Base-by-base conservation (phyloP, 2,797 vertebrate species). In the Sebastes minor region DNA sequence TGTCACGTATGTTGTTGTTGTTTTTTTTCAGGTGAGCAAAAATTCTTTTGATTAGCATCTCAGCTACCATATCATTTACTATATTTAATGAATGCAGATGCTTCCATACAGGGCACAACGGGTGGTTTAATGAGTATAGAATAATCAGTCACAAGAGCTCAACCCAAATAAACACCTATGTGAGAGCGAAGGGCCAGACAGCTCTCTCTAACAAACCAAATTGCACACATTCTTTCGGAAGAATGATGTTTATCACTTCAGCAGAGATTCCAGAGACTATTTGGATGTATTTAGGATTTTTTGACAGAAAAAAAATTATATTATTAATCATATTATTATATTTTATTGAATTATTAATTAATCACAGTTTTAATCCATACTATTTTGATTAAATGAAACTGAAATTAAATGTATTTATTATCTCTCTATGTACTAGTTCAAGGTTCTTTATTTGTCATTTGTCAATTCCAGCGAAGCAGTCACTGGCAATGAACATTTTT, bases 61-160 rank as follows among this genome's bases (percentile, higher is more conserved):
- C 22, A 12, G 61, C 69, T 49, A 62, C 62, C 56, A 53, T 25
- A 14, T 63, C 4, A 65, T 70, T 62, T 57, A 57, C 27, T 23
- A 2, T 53, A 20, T 76, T 71, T 73, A 81, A 70, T 79, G 63
- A 84, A 82, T 22, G 74, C 72, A 73, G 70, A 84, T 59, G 35
- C 49, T 30, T 75, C 55, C 8, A 22, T 38, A n/a, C 10, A 65
- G 42, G 52, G 23, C 64, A 55, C 14, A 16, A 5, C 10, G 76
- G 52, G 20, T 76, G 52, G 66, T 81, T 84, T 86, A 63, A 80
- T 85, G 71, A 79, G 57, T 13, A 42, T 57, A 73, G 82, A 79
- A 35, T 67, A 53, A 55, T 72, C 22, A 60, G 64, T 78, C 46
- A 66, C 42, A 52, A 22, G 14, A 63, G 69, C 60, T 76, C 18